phyloP scores from a whole-genome alignment of 92 coral and sea anemone genomes.

The Parazoanthus swiftii region DNA sequence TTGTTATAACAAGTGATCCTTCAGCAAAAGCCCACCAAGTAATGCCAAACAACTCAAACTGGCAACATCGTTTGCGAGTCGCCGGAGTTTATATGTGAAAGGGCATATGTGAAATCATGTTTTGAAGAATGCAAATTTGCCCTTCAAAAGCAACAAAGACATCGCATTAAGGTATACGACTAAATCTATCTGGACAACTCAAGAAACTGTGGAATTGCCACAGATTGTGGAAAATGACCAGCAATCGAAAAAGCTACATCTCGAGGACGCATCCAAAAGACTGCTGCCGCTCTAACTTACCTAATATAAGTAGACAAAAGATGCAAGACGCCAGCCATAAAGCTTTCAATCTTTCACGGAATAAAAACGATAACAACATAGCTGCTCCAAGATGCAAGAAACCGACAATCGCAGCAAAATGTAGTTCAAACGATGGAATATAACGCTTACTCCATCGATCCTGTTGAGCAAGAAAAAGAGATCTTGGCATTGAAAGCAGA shows the following conservation, averaged over 20 bases:
- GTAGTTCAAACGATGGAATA: neutral
- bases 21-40: constrained; percentile 4
- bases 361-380: neutral
- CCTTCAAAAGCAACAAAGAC: neutral
- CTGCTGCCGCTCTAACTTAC: constrained; percentile 11
- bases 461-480: neutral
- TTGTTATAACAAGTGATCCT: neutral
- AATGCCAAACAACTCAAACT: neutral
- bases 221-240: neutral
- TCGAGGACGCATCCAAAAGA: neutral
- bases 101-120: neutral
- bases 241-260: neutral
- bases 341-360: constrained; percentile 8
- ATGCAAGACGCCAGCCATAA: neutral
- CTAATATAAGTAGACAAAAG: constrained; percentile 27
- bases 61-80: neutral
- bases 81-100: neutral
- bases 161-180: neutral
- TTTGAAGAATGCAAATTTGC: constrained; percentile 14
- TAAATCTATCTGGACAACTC: neutral
- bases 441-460: neutral
- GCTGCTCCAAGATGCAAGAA: constrained; percentile 6
- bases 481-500: constrained; percentile 28
- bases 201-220: neutral
- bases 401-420: constrained; percentile 10